Evolutionary conservation across 2,113 vertebrate genomes (phyloP), one percentile per base, ranked within the genome.

Genomic region (Cranoglanis bouderius): DNA sequence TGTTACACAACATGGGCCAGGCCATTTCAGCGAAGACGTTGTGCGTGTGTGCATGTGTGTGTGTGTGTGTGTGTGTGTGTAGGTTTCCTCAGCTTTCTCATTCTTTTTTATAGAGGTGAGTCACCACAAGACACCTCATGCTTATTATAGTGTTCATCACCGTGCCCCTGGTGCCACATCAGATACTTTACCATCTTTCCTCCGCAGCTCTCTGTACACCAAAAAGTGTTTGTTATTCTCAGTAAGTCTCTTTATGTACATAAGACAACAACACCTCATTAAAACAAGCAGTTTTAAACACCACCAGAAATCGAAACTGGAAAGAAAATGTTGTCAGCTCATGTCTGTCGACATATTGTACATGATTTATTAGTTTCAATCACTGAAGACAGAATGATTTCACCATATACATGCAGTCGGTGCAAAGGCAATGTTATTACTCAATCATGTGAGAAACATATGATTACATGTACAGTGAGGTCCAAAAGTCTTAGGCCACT

Each of bases 1-100:
- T 77, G 59, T 90, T 90, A 90, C 77, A 84, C 89, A 88, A 91
- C 63, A 74, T 49, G 85, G 88, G 82, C 19, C 53, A 86, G 85
- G 88, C 24, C n/a, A 61, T 51, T 86, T 82, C 53, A 57, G 24
- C 55, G 35, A 57, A 82, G 32, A 57, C 6, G 46, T 26, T 57
- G 51, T 38, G 53, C 35, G 53, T 53, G 16, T 13, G 63, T 51
- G 67, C 57, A 12, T 7, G 29, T 51, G 40, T 13, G 74, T 6
- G 38, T 24, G 38, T 10, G 38, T 21, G 38, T 7, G 78, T 13
- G 57, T 9, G 46, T 32, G 46, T 32, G 49, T 59, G 55, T 57
- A 7, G 35, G 81, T 40, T 40, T 38, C 49, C 16, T 53, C 16
- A 49, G 38, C 26, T 19, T 43, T 67, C 32, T n/a, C 35, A 40